These are phyloP conservation scores for Nemurella pictetii DNA, from an alignment of 2,888 invertebrate genomes.

Conservation along the genomic window DNA sequence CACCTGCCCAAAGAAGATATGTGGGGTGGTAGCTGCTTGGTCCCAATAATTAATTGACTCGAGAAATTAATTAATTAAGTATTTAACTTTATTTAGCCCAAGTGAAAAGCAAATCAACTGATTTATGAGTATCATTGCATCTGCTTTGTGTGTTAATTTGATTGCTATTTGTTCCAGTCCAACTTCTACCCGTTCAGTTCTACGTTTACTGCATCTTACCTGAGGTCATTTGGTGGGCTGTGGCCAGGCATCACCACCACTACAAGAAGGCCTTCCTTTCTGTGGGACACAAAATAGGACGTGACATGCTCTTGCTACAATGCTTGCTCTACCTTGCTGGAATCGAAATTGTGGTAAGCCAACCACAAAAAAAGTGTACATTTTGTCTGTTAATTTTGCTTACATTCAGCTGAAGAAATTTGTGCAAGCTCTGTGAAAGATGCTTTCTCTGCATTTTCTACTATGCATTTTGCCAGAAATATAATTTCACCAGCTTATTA, in stretches of 20 bases:
- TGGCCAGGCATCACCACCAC: constrained; percentile 16
- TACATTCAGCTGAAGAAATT: no score
- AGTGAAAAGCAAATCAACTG: not conserved
- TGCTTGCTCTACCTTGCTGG: constrained; percentile 55
- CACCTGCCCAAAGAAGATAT: no score
- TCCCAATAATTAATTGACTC: no score
- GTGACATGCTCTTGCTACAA: constrained; percentile 17
- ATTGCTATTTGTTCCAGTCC: constrained; percentile 54
- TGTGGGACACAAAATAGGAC: constrained; percentile 1
- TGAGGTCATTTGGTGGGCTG: constrained; percentile 61
- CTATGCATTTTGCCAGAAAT: no score
- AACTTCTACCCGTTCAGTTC: constrained; percentile 64
- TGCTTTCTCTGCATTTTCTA: no score
- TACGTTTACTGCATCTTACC: constrained; percentile 69
- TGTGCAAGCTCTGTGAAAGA: no score
- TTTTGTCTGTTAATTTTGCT: no score
- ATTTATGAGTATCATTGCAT: not conserved
- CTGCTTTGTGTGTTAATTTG: not conserved
- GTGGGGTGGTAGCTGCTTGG: no score
- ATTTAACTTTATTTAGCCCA: not conserved
- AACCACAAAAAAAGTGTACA: no score
- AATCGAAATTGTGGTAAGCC: constrained; percentile 59
- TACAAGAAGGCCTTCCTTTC: not conserved
- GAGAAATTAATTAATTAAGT: no score
- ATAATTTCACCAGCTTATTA: no score